Base-by-base conservation (phyloP, 1,140 invertebrate species). In the Drosophila murphyi region DNA sequence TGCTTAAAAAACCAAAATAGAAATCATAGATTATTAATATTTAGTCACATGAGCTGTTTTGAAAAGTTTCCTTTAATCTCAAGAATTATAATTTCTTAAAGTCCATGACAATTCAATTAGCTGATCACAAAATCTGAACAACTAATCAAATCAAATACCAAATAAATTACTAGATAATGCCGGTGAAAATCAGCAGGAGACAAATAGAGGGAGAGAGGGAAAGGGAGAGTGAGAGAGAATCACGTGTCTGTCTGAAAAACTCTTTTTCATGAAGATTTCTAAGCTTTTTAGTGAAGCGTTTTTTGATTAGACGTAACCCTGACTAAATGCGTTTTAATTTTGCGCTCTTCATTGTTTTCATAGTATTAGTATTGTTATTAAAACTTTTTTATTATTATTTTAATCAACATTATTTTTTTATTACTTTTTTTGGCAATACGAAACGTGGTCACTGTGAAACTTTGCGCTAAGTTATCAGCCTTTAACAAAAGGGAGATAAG, bases 41-140 rank as follows among this genome's bases (percentile, higher is more conserved):
- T 29, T 31, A 20, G n/a, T 35, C 31, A 34, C 57, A 34, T 45
- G 41, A 45, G 35, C 6, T 5, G 5, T 28, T 48, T 34, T 8
- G 5, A 34, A 10, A 60, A 6, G 4, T 20, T 39, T 41, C 10
- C 39, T n/a, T 10, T 3, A 39, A 39, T 5, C 3, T 6, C n/a
- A 39, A 45, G 12, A 60, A 29, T 10, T 28, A 31, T 63, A 62
- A 56, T 57, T 48, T 68, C 31, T 43, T 7, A 37, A 54, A 41
- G 37, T 74, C 57, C 56, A 80, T 64, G 72, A 82, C 73, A 76
- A 54, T 63, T 64, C 47, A 80, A 85, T 82, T 82, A 82, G 76
- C 71, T 55, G 45, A 64, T 37, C 34, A 52, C 68, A 60, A 48
- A 68, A 52, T 39, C 47, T 59, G 41, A 68, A 61, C 64, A 20